phyloP scores from a whole-genome alignment of 2,888 invertebrate species.

The Hesperia comma region DNA sequence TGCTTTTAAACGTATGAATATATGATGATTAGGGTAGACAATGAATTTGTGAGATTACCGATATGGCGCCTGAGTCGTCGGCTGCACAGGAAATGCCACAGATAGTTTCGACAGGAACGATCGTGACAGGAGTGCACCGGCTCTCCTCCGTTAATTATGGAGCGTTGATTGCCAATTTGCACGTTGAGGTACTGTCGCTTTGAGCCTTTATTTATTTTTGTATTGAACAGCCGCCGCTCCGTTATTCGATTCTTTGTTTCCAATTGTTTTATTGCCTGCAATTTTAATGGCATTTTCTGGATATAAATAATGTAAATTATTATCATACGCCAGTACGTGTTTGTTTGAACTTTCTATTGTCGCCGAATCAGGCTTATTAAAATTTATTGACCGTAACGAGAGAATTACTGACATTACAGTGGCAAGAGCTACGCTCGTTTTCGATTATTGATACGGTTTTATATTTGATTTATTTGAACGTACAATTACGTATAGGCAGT shows the following conservation, averaged over 20 bases:
- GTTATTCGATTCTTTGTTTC: conserved; percentile 1
- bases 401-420: conserved; percentile 55
- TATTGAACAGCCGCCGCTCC: conserved; percentile 30
- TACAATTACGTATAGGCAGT: conserved; percentile 44
- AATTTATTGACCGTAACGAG: conserved; percentile 68
- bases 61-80: conserved; percentile 51
- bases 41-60: conserved; percentile 63
- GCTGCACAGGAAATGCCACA: conserved; percentile 44
- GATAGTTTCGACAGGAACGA: conserved; percentile 45
- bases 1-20: conserved; percentile 70
- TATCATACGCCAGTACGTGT: conserved; percentile 43
- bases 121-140: conserved; percentile 47
- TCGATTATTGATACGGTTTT: conserved; percentile 62
- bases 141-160: conserved; percentile 62
- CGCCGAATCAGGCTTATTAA: conserved; percentile 66
- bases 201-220: conserved; percentile 58
- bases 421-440: conserved; percentile 54
- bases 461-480: conserved; percentile 66
- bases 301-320: conserved; percentile 3
- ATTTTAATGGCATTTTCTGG: not conserved
- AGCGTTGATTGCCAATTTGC: conserved; percentile 73
- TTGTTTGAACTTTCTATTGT: conserved; percentile 54
- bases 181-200: conserved; percentile 64
- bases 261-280: not conserved
- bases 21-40: conserved; percentile 68